Evolutionary conservation across 2,113 vertebrate species (phyloP), one percentile per base, ranked within the genome.

Genomic region (Pseudonaja textilis): DNA sequence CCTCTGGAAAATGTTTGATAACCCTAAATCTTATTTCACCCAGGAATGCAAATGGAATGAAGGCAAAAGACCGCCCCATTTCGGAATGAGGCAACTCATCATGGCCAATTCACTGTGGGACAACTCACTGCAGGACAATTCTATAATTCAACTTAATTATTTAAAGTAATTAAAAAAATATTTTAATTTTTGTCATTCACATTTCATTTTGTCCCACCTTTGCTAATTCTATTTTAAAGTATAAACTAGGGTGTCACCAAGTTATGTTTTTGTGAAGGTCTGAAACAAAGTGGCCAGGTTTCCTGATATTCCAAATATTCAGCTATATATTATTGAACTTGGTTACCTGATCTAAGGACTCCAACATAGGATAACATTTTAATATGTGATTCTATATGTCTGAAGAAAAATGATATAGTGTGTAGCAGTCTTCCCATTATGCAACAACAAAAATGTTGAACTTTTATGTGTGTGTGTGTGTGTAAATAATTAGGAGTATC

Each of bases 401-500:
- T 12, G 6, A 14, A 11, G 5, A 16, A 39, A 39, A 81, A 14
- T 42, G 4, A 10, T 64, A 89, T 1, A 26, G 2, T 45, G 22
- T 64, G 45, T 29, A 47, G 26, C 7, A 57, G 34, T 42, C 50
- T 85, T 69, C 14, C 61, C 39, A 91, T 25, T 57, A 6, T 42
- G 7, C n/a, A 42, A 56, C 18, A 56, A 64, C 93, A 25, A 90
- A 90, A 23, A 93, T 52, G 2, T 45, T 85, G 29, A 34, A 52
- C 39, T 93, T 95, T 94, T 64, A 14, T 2, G 0, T 16, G 3
- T 69, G 64, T 45, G 45, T 45, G 45, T 45, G 5, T 69, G 64
- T 69, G 12, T 69, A 61, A 26, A 92, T 96, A 94, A 93, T 96
- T 89, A 96, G 59, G 29, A 97, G 96, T 97, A 97, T 98, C 97